A percentile compares a stretch with the other conserved stretches of the same genome.
Conservation (phyloP, 2,113 vertebrate genomes). For the Sphyrna mokarran region DNA sequence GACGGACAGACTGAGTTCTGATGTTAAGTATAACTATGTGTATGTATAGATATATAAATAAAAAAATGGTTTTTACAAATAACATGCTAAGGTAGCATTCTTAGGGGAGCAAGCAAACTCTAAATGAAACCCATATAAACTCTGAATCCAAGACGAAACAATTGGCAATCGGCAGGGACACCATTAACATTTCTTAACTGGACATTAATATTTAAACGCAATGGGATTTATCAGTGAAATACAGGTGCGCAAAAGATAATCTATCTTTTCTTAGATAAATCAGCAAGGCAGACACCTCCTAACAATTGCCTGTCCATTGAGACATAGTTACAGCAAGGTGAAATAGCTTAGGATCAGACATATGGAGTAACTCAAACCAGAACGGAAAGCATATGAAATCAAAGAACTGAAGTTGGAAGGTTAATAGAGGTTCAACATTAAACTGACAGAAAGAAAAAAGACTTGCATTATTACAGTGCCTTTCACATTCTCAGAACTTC, state of each 20-base stretch:
- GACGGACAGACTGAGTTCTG: too few species aligned
- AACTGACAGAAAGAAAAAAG: neutral
- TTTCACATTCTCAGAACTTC: neutral
- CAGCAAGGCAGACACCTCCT: neutral
- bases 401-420: neutral
- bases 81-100: too few species aligned
- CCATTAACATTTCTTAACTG: neutral
- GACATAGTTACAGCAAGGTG: neutral
- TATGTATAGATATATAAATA: too few species aligned
- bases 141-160: too few species aligned
- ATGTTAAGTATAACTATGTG: too few species aligned
- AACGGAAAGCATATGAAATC: neutral
- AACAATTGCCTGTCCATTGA: neutral
- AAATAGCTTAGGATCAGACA: neutral
- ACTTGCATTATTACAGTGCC: neutral
- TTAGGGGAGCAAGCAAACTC: too few species aligned
- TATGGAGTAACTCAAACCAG: neutral
- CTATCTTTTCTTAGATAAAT: neutral
- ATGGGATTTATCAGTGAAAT: neutral
- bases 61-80: too few species aligned
- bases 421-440: neutral
- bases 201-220: neutral
- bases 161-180: neutral
- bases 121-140: too few species aligned
- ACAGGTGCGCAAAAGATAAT: neutral